Base-by-base conservation (phyloP, 2,797 vertebrate genomes). In the Tangara arthus region DNA sequence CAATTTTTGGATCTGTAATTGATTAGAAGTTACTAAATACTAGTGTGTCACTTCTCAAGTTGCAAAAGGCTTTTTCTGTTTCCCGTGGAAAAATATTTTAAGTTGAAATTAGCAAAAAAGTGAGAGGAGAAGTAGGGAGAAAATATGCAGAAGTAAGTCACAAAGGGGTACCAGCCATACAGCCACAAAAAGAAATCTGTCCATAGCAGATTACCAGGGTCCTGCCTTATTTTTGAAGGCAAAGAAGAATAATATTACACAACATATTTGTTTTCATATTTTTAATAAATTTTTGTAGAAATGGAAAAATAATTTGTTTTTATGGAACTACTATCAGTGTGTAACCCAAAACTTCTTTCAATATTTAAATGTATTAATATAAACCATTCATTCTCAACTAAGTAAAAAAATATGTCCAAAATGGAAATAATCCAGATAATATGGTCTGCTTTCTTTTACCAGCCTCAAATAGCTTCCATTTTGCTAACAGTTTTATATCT, bases 351-450 rank as follows among this genome's bases (percentile, higher is more conserved):
- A 97, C 73, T 82, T 91, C 87, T 94, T 97, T 96, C 94, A 97
- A 90, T 95, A 91, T 96, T 97, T 97, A 97, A 97, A 97, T 96
- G 91, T 93, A 96, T 97, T 98, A 97, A 98, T 97, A 95, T 89
- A 97, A 98, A 97, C 96, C 97, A 98, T 92, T 95, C 96, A 89
- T 91, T 94, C 81, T 72, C 82, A 87, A 86, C 94, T 97, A 97
- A 97, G 95, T 90, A 94, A 97, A 97, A 97, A 91, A 98, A 97
- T 97, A 94, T 97, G 97, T 96, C 91, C 88, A 88, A 94, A 97
- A 91, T 96, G 95, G 97, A 97, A 97, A 97, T 94, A 97, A 97
- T 94, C 95, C 94, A 94, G 96, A 96, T 95, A 96, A 97, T 97
- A 89, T 61, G 90, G 82, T 96, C 89, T 95, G 83, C 82, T 96